Evolutionary conservation across 2,113 vertebrate species (phyloP).

Genomic region (Grammomys dolichurus): DNA sequence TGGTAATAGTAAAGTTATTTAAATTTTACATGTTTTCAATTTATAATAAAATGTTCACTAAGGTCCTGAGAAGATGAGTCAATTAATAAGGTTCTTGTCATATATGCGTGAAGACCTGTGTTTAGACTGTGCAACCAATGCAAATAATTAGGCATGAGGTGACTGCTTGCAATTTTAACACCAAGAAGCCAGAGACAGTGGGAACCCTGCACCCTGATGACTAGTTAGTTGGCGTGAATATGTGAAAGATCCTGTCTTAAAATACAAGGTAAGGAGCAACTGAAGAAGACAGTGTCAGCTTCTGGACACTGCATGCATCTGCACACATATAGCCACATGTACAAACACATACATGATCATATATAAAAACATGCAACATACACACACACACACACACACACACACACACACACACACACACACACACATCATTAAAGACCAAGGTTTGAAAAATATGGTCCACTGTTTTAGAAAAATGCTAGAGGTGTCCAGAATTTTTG

Average conservation of each 20-base stretch:
- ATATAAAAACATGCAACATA: background rate
- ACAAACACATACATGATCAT: background rate
- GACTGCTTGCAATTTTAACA: background rate
- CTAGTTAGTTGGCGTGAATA: no score
- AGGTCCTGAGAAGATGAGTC: background rate
- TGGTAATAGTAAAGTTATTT: background rate
- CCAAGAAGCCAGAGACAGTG: background rate
- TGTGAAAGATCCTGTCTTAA: background rate
- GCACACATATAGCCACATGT: background rate
- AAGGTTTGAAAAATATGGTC: background rate
- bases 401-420: background rate
- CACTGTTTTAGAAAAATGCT: background rate
- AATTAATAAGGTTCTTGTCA: background rate
- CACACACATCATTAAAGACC: background rate
- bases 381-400: background rate
- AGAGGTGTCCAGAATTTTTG: background rate
- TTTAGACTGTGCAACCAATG: background rate
- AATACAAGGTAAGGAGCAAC: background rate
- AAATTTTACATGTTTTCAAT: background rate
- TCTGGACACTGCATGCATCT: background rate
- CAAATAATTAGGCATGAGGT: background rate
- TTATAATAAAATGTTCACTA: background rate
- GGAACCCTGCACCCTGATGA: background rate
- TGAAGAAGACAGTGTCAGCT: background rate
- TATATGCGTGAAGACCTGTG: background rate